phyloP scores from a whole-genome alignment of 2,888 invertebrate species.

The Cactoblastis cactorum region DNA sequence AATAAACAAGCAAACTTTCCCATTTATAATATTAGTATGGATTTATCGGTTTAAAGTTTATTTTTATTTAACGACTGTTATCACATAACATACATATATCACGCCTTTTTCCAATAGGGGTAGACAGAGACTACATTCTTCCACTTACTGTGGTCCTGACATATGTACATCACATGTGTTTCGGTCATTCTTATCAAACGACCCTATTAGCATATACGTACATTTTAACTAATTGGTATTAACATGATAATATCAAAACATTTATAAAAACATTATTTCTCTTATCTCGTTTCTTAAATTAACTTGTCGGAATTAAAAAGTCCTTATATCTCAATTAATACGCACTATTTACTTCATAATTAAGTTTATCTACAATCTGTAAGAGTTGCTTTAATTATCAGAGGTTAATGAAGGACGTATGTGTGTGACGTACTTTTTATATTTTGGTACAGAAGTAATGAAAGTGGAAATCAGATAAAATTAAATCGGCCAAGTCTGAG shows the following conservation, averaged over 20 bases:
- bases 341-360: neutral
- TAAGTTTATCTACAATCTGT: neutral
- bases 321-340: conserved; percentile 1
- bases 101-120: no score
- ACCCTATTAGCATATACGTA: neutral
- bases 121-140: no score
- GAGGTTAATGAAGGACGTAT: neutral
- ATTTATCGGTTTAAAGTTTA: no score
- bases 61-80: no score
- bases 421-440: neutral
- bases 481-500: no score
- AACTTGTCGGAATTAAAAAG: neutral
- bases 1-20: no score
- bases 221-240: neutral
- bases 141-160: no score
- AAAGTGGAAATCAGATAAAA: no score
- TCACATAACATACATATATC: no score
- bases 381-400: neutral
- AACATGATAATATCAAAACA: neutral
- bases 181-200: neutral
- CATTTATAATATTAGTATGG: no score
- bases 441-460: neutral
- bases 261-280: neutral
- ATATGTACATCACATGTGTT: no score
- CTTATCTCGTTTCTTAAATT: neutral